Evolutionary conservation across 2,797 vertebrate species (phyloP), one percentile per base, ranked within the genome.

Genomic region (Xiphophorus birchmanni): DNA sequence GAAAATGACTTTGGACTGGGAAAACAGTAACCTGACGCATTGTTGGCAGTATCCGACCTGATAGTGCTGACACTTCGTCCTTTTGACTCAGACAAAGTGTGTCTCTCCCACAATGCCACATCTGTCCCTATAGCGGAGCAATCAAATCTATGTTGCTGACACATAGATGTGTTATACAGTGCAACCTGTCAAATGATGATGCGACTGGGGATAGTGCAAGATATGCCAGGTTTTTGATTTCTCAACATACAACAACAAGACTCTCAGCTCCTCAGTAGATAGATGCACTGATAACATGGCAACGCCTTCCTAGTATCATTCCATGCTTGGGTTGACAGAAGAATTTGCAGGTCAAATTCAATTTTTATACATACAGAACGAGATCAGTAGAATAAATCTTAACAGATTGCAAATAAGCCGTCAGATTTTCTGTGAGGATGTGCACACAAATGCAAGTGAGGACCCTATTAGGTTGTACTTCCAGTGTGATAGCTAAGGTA

Each of bases 81-180:
- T 87, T 92, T 78, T 90, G 87, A 93, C 86, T 80, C 72, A 87
- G 86, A 91, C 84, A 85, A 88, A 90, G 87, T 87, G 83, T n/a
- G 83, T 85, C 88, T 80, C 78, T 86, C 73, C 50, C 75, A 48
- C 35, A 50, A 74, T 79, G 84, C 65, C 82, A 83, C 77, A 76
- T 83, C 78, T 88, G 84, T 89, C 88, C 81, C 84, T 52, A 83
- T 76, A 84, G 84, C 52, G 35, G 77, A 80, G 81, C 85, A 84
- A 91, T 89, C 83, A 90, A 73, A 80, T 84, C 80, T 67, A 69
- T 77, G 86, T 75, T 87, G 86, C 89, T 91, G 86, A 93, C 86
- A 92, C 81, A 78, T 73, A 79, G 48, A 79, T 76, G 76, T 76
- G 79, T 90, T 87, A 84, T 58, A 82, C 1, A 29, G 80, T 67